A percentile compares a stretch with the other conserved stretches of the same genome.
These are phyloP conservation scores for Nansenia antarctica DNA, from an alignment of 2,113 vertebrate species.

Conservation along the genomic window DNA sequence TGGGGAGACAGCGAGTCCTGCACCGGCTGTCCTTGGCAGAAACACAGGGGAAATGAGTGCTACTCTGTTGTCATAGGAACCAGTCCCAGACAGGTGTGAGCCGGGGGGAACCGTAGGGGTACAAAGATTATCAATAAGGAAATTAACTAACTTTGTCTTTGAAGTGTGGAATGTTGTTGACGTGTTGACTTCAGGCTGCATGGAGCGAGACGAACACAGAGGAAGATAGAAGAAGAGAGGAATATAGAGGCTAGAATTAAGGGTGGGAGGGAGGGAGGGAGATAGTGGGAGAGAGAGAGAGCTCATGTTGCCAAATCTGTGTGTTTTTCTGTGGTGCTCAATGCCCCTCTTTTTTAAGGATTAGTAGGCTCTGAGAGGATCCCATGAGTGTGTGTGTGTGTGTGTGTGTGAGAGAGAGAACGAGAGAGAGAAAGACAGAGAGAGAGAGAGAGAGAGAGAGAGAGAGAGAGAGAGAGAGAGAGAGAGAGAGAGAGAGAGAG, in stretches of 20 bases:
- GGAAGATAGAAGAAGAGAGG: conserved; percentile 26
- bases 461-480: too few species aligned
- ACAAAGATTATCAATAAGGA: conserved; percentile 58
- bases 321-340: conserved; percentile 14
- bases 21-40: not conserved
- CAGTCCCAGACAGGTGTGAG: conserved; percentile 8
- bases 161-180: conserved; percentile 53
- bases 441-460: too few species aligned
- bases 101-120: conserved; percentile 12
- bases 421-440: too few species aligned
- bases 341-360: conserved; percentile 34
- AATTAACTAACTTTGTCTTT: conserved; percentile 57
- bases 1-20: not conserved
- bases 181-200: too few species aligned
- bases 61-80: conserved; percentile 59
- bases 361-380: conserved; percentile 28
- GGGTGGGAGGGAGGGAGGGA: conserved; percentile 14
- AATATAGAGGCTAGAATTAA: conserved; percentile 22
- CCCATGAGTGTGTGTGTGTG: not conserved
- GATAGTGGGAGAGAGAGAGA: conserved; percentile 22
- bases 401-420: not conserved
- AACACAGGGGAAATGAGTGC: conserved; percentile 32
- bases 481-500: too few species aligned
- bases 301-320: conserved; percentile 34
- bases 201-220: conserved; percentile 23